Evolutionary conservation across 1,140 invertebrate genomes (phyloP).

Genomic region (Apis dorsata): DNA sequence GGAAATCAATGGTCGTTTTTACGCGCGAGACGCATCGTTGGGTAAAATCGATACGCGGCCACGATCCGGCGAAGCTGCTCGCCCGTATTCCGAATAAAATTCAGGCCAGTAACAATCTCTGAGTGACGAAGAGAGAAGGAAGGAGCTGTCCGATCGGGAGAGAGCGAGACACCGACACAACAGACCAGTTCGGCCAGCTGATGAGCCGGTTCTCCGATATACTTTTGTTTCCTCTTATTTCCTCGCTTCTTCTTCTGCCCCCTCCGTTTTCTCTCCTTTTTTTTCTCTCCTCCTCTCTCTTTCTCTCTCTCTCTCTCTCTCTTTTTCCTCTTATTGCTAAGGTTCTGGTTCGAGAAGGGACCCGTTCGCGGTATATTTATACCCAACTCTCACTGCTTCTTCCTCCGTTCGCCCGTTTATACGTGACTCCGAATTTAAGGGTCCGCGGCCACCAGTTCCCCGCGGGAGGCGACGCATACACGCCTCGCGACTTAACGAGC

Average conservation of each 20-base stretch:
- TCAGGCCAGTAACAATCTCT: conserved; percentile 72
- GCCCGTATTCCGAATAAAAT: conserved; percentile 74
- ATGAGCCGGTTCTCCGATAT: conserved; percentile 78
- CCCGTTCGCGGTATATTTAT: conserved; percentile 73
- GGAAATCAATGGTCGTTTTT: conserved; percentile 23
- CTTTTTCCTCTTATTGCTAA: conserved; percentile 59
- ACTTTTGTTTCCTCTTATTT: conserved; percentile 75
- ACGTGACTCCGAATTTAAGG: conserved; percentile 62
- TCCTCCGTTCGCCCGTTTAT: conserved; percentile 50
- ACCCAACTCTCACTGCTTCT: conserved; percentile 71
- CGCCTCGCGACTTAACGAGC: conserved; percentile 64
- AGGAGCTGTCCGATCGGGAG: conserved; percentile 22
- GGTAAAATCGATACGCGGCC: conserved; percentile 47
- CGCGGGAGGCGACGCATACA: conserved; percentile 56
- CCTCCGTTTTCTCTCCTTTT: conserved; percentile 2
- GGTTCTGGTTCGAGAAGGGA: conserved; percentile 61
- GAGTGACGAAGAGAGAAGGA: conserved; percentile 56
- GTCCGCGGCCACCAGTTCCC: conserved; percentile 31
- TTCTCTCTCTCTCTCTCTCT: not conserved
- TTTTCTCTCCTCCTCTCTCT: not conserved
- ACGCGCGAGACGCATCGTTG: conserved; percentile 20
- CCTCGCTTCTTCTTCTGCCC: conserved; percentile 51
- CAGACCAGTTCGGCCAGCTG: conserved; percentile 78
- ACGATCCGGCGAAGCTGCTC: conserved; percentile 37
- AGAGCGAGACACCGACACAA: conserved; percentile 67